A percentile compares a stretch with the other conserved stretches of the same genome.
Conservation (phyloP, 1,140 invertebrate genomes). For the Pseudomyrmex gracilis region DNA sequence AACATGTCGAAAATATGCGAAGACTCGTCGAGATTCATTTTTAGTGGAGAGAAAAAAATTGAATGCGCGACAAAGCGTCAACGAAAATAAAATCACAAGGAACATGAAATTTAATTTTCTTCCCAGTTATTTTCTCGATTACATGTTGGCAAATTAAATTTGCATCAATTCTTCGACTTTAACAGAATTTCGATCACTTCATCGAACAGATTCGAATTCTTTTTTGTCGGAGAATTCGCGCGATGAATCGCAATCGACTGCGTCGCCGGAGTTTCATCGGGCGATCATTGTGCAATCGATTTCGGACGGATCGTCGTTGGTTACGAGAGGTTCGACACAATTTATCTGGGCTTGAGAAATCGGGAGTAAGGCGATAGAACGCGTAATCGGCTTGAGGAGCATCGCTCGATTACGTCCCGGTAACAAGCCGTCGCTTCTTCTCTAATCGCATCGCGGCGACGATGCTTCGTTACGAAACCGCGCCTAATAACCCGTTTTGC, state of each 20-base stretch:
- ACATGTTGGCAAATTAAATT: neutral
- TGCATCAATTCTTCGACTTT: neutral
- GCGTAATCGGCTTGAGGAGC: conserved; percentile 49
- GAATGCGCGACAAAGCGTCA: neutral
- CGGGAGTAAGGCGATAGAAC: conserved; percentile 32
- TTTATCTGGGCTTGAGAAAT: conserved; percentile 41
- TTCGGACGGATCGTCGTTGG: conserved; percentile 29
- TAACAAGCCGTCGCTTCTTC: conserved; percentile 60
- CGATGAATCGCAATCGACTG: conserved; percentile 28
- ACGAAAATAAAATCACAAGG: neutral
- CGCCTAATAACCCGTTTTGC: conserved; percentile 67
- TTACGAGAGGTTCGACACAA: conserved; percentile 24
- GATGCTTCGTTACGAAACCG: conserved; percentile 68
- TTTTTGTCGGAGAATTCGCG: neutral
- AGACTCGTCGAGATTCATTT: neutral
- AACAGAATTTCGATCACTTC: neutral
- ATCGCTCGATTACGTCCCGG: conserved; percentile 67
- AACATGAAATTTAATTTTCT: neutral
- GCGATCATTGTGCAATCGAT: conserved; percentile 24
- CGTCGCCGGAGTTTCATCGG: conserved; percentile 12
- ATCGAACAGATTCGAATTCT: neutral
- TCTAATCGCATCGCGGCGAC: conserved; percentile 65
- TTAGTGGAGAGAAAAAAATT: neutral
- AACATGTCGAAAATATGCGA: neutral
- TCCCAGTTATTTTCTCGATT: neutral